Evolutionary conservation across 2,113 vertebrate species (phyloP), one percentile per base, ranked within the genome.

Genomic region (Myxocyprinus asiaticus): DNA sequence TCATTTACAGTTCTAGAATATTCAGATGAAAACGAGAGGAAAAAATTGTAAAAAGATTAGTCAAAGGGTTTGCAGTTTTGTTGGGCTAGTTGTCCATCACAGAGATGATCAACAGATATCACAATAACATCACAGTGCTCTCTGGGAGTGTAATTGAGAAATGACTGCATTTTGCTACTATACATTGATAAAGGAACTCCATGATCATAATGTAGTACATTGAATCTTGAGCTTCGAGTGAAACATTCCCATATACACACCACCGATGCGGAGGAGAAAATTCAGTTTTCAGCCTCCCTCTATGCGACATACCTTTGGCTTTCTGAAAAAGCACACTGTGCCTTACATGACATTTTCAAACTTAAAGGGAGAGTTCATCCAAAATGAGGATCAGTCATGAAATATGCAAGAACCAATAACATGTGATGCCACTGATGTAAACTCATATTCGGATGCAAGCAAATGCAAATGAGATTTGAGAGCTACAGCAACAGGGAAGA

Each of bases 261-360:
- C 58, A 44, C 63, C 71, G 76, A 56, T 67, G 42, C 17, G 48
- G 55, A 47, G 48, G 68, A 10, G 7, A 11, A 53, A 50, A 42
- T 50, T 59, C 47, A 51, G 48, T 74, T n/a, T 43, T 44, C 11
- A 68, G 15, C 59, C 69, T 48, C 47, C 70, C 17, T 74, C 63
- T 33, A 12, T 62, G 42, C 63, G 43, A 74, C 47, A 14, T 55
- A 6, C 67, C 81, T 82, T 82, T 78, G 78, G 78, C 81, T 78
- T 83, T 81, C 67, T 72, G 53, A 72, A 62, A 79, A 68, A 48
- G 6, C 22, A 44, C 76, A 61, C 9, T 48, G 9, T 58, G 11
- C 43, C 55, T 64, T 9, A 58, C 56, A 68, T 14, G 9, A 42
- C 9, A 50, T 55, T 22, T 71, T 65, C 42, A n/a, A 77, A 33